Percentiles rank a stretch among this genome's conserved stretches.
These are phyloP conservation scores for Meloidogyne floridensis DNA, from an alignment of 1,140 invertebrate genomes.

Conservation along the genomic window DNA sequence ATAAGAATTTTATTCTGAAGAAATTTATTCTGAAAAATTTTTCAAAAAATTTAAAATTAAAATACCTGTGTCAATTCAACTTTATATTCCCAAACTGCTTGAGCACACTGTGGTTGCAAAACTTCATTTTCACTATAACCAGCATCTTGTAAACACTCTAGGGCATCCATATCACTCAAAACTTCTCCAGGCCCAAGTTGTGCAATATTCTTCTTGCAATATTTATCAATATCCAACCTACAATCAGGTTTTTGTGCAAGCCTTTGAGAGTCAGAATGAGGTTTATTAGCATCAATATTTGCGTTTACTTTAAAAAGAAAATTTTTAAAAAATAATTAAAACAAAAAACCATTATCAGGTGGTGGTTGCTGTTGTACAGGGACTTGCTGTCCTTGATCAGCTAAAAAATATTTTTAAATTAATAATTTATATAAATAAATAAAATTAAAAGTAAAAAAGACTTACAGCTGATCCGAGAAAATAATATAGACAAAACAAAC, in stretches of 20 bases:
- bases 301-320: background rate
- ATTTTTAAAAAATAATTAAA: background rate
- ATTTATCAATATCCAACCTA: slow-evolving; percentile 46
- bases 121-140: slow-evolving; percentile 50
- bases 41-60: background rate
- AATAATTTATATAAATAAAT: background rate
- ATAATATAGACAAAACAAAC: background rate
- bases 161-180: slow-evolving; percentile 59
- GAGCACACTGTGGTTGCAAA: slow-evolving; percentile 50
- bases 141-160: slow-evolving; percentile 65
- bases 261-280: slow-evolving; percentile 21
- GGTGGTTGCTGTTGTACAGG: background rate
- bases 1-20: background rate
- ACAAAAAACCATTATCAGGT: background rate
- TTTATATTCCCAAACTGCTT: slow-evolving; percentile 64
- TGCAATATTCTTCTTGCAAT: slow-evolving; percentile 44
- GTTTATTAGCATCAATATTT: background rate
- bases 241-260: slow-evolving; percentile 41
- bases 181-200: slow-evolving; percentile 45
- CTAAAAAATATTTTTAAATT: background rate
- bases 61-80: slow-evolving; percentile 37
- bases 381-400: background rate
- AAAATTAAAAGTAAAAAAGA: background rate
- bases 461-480: background rate
- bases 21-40: background rate